Conservation (phyloP, 2,113 vertebrate species). For the Melanocharis versteri region DNA sequence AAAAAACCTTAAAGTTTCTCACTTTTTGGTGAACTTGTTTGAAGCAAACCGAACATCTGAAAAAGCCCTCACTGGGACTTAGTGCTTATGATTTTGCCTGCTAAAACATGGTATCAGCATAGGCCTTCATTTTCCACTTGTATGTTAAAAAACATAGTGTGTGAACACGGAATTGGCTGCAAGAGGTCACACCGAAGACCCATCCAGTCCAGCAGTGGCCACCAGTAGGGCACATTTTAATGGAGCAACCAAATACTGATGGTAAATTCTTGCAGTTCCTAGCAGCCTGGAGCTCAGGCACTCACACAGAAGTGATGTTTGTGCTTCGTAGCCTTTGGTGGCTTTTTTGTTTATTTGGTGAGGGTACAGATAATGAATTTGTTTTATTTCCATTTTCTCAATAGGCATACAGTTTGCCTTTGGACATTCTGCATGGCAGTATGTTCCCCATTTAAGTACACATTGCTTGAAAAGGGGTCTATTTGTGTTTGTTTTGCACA, state of each 20-base stretch:
- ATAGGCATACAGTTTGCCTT: rapidly evolving
- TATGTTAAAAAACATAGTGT: neutral
- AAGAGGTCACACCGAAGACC: neutral
- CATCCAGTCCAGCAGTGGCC: neutral
- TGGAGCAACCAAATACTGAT: neutral
- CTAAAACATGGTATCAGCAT: neutral
- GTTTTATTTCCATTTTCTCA: neutral
- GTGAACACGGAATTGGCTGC: neutral
- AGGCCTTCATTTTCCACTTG: neutral
- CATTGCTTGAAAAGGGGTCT: neutral
- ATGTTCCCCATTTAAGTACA: neutral
- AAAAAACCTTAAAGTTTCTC: neutral
- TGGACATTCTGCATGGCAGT: neutral
- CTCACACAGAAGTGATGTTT: neutral
- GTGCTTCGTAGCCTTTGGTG: neutral
- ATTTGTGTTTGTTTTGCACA: neutral
- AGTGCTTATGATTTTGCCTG: neutral
- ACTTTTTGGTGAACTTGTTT: neutral
- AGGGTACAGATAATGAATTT: neutral
- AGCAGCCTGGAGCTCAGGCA: neutral
- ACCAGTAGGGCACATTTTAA: neutral
- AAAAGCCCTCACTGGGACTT: neutral
- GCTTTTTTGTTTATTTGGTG: neutral
- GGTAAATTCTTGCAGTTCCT: neutral
- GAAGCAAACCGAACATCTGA: neutral